A percentile compares a stretch with the other conserved stretches of the same genome.
phyloP scores from a whole-genome alignment of 2,113 vertebrate species.

The Gnathonemus longibarbis region DNA sequence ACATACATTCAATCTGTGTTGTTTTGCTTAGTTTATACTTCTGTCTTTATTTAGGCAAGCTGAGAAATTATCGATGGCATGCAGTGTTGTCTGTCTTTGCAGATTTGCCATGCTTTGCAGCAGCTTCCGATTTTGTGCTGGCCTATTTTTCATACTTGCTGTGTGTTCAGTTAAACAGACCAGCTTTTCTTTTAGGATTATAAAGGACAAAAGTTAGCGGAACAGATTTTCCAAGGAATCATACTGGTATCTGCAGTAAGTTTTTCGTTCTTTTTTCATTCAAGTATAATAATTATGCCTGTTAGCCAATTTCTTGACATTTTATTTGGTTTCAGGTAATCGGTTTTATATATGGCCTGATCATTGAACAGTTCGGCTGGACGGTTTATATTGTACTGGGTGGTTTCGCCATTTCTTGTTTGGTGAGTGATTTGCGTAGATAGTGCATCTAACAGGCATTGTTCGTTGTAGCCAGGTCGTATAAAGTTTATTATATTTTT shows the following conservation, averaged over 20 bases:
- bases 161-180: neutral
- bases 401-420: constrained; percentile 83
- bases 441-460: neutral
- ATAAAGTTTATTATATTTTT: neutral
- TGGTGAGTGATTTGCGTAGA: constrained; percentile 67
- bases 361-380: constrained; percentile 91
- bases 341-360: constrained; percentile 84
- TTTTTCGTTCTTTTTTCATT: constrained; percentile 14
- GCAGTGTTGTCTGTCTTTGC: neutral
- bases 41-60: neutral
- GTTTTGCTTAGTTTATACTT: neutral
- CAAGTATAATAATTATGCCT: neutral
- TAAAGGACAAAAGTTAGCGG: constrained; percentile 92
- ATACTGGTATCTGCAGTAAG: constrained; percentile 91
- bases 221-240: constrained; percentile 95
- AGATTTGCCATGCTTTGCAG: neutral
- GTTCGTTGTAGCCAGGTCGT: neutral
- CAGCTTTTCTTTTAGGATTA: constrained; percentile 71
- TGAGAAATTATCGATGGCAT: neutral
- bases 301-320: neutral
- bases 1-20: neutral
- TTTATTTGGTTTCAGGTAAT: constrained; percentile 63
- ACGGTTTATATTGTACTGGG: constrained; percentile 90
- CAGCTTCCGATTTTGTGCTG: neutral
- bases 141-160: neutral